phyloP scores from a whole-genome alignment of 2,888 invertebrate species.

The Crocallis elinguaria region DNA sequence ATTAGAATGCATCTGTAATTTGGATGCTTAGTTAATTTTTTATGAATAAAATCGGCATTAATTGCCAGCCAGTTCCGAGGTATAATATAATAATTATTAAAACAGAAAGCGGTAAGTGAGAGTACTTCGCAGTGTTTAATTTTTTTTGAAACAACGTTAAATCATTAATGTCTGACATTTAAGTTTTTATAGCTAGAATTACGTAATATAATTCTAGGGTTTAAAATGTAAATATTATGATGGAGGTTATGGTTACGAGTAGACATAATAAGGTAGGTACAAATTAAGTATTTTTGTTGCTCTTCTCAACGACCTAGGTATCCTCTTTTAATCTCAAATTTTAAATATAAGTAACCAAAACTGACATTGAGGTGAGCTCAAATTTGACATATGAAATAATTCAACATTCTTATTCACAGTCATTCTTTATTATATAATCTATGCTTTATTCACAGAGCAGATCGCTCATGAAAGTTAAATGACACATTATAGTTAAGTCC shows the following conservation, averaged over 20 bases:
- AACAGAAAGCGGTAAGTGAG: constrained; percentile 75
- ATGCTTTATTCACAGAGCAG: no score
- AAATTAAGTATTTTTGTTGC: not conserved
- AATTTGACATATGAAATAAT: no score
- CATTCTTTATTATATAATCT: no score
- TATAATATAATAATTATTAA: constrained; percentile 50
- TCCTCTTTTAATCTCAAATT: no score
- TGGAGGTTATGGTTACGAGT: no score
- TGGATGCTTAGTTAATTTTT: constrained; percentile 35
- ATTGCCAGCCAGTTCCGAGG: constrained; percentile 54
- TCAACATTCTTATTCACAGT: no score
- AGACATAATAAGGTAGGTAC: not conserved
- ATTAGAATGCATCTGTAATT: constrained; percentile 44
- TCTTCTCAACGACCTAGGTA: no score
- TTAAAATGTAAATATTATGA: constrained; percentile 13
- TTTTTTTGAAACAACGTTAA: constrained; percentile 35
- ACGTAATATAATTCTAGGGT: constrained; percentile 28
- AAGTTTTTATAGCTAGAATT: constrained; percentile 33
- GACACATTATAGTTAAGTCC: no score
- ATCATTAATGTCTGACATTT: constrained; percentile 28
- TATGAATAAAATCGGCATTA: constrained; percentile 63
- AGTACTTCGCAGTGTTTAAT: constrained; percentile 46
- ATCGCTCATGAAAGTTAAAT: no score
- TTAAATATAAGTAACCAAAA: no score
- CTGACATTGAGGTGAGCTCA: no score